Base-by-base conservation (phyloP, 1,140 invertebrate species). In the Diabrotica undecimpunctata region DNA sequence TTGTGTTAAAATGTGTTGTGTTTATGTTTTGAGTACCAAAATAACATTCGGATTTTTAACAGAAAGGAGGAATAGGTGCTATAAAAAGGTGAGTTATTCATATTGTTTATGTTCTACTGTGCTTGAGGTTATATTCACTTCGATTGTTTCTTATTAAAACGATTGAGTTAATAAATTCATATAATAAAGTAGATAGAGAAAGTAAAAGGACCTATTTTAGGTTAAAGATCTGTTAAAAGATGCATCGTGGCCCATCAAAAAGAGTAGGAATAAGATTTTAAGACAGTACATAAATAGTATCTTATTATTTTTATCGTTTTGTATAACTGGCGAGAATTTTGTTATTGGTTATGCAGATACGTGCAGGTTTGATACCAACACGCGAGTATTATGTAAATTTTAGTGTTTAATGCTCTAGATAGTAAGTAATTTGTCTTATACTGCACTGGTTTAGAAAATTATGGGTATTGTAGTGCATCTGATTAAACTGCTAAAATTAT, bases 1-100 rank as follows among this genome's bases (percentile, higher is more conserved):
- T 60, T 70, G 68, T 66, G 68, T 67, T 65, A 67, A 67, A 70
- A 72, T 72, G 68, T 70, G 68, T 70, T 70, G 62, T 71, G 70
- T 72, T 72, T 72, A 70, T 70, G 65, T 72, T 72, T 70, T 70
- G 62, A 57, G 63, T 63, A 70, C 63, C 57, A 64, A 69, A 69
- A 69, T 71, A 71, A 71, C 65, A 71, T 62, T 66, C 13, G 66
- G 62, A 65, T 67, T 63, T 69, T 58, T 54, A 63, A 61, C 53
- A 25, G 50, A 63, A 62, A 56, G 54, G 51, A 61, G n/a, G 58
- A 55, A 52, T 61, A 62, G 46, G 35, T 54, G 25, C 54, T 38
- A 54, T 36, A 56, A 68, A 68, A 68, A 68, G 66, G 66, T 68
- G 61, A 68, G 41, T 46, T 46, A 10, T 46, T 46, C n/a, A 46